Conservation (phyloP, 2,888 invertebrate species). For the Amaurobius ferox region DNA sequence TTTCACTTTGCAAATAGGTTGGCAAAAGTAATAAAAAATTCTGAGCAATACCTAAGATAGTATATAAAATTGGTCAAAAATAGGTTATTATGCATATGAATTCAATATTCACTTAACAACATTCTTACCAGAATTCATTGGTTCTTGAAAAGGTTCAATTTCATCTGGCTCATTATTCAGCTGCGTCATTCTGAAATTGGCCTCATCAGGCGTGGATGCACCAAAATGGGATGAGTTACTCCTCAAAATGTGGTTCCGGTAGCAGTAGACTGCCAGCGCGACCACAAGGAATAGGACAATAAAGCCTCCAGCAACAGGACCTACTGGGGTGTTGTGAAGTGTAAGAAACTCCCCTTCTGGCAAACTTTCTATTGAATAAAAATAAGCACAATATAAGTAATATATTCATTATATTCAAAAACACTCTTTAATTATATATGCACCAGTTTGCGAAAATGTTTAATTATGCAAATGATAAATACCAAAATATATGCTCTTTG, state of each 20-base stretch:
- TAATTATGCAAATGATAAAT: too few species aligned
- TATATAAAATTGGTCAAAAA: too few species aligned
- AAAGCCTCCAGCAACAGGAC: conserved; percentile 91
- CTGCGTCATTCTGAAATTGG: conserved; percentile 78
- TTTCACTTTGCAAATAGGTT: too few species aligned
- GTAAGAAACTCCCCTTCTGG: conserved; percentile 72
- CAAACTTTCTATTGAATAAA: conserved; percentile 52
- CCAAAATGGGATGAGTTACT: conserved; percentile 76
- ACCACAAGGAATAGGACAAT: conserved; percentile 88
- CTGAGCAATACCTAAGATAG: too few species aligned
- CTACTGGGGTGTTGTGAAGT: conserved; percentile 82
- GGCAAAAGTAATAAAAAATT: too few species aligned
- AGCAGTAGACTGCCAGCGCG: conserved; percentile 90
- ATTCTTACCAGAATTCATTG: conserved; percentile 69
- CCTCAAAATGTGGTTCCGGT: conserved; percentile 81
- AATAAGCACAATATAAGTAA: background rate
- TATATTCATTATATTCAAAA: too few species aligned
- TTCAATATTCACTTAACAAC: too few species aligned
- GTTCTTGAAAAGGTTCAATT: conserved; percentile 76
- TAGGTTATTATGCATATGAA: too few species aligned
- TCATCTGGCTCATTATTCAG: conserved; percentile 78
- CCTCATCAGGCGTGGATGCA: conserved; percentile 77
- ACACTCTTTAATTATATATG: too few species aligned
- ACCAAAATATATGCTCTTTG: too few species aligned
- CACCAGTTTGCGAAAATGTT: too few species aligned